These are phyloP conservation scores for Oplegnathus fasciatus DNA, from an alignment of 2,113 vertebrate genomes.

Conservation along the genomic window DNA sequence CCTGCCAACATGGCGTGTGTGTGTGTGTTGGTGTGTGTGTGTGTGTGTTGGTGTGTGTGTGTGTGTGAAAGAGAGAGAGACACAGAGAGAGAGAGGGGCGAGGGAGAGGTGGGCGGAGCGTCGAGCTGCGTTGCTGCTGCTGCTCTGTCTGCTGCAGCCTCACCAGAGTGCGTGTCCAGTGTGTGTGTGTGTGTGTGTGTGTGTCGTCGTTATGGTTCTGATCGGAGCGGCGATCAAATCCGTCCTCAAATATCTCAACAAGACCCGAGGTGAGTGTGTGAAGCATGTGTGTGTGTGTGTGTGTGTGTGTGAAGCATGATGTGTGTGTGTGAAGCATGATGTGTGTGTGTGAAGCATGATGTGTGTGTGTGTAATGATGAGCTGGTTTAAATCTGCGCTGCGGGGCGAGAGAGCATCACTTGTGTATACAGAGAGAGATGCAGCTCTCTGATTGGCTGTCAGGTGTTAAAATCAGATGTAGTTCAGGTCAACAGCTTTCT, in stretches of 20 bases:
- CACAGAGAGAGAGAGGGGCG: background rate
- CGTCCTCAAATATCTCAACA: constrained; percentile 76
- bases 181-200: constrained; percentile 13
- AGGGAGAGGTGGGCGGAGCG: constrained; percentile 61
- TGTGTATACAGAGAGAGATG: constrained; percentile 11
- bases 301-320: background rate
- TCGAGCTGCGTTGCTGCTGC: constrained; percentile 64
- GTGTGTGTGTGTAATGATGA: background rate
- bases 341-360: background rate
- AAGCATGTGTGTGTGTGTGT: background rate
- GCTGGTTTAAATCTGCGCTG: background rate
- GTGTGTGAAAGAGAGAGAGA: background rate
- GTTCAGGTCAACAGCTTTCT: constrained; percentile 16
- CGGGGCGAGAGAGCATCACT: constrained; percentile 2
- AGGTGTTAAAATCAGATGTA: background rate
- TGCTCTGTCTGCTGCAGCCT: constrained; percentile 66
- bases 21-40: constrained; percentile 41
- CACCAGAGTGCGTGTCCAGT: constrained; percentile 36
- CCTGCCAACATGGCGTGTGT: constrained; percentile 45
- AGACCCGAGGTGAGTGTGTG: constrained; percentile 72
- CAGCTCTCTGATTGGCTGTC: constrained; percentile 48
- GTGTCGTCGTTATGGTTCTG: constrained; percentile 74
- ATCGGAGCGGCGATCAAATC: constrained; percentile 77
- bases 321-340: background rate
- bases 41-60: constrained; percentile 39